phyloP scores from a whole-genome alignment of 1,140 invertebrate genomes.

The Tetranychus cinnabarinus region DNA sequence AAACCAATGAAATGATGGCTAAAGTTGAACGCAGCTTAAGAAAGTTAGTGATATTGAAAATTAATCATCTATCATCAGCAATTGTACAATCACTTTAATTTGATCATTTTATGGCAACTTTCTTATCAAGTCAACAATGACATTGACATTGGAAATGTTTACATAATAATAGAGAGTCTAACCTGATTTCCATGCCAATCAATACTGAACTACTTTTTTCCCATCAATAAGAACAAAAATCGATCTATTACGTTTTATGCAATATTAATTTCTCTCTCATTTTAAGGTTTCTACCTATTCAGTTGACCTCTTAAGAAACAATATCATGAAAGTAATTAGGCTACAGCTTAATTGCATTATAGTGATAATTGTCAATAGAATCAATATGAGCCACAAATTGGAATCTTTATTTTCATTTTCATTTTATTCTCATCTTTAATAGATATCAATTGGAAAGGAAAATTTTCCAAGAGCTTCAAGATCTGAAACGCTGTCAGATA shows the following conservation, averaged over 20 bases:
- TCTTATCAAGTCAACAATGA: neutral
- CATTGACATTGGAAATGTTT: too few species aligned
- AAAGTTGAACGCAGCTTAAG: constrained; percentile 8
- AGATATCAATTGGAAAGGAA: constrained; percentile 69
- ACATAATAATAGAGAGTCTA: neutral
- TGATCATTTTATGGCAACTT: neutral
- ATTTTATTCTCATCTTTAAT: neutral
- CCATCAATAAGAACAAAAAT: too few species aligned
- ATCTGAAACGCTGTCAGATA: constrained; percentile 74
- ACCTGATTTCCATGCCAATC: neutral
- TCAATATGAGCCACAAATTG: too few species aligned
- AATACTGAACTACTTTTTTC: neutral
- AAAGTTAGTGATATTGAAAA: constrained; percentile 3
- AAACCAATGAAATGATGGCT: constrained; percentile 3
- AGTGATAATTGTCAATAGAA: too few species aligned
- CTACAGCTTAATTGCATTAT: too few species aligned
- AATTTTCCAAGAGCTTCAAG: constrained; percentile 77
- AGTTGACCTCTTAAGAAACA: too few species aligned
- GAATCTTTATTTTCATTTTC: too few species aligned
- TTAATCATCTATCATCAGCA: neutral
- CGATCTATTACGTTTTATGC: too few species aligned
- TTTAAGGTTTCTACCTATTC: too few species aligned
- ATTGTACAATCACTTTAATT: neutral
- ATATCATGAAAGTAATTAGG: too few species aligned
- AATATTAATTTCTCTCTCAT: too few species aligned